Evolutionary conservation across 1,140 invertebrate species (phyloP).

Genomic region (Bombus affinis): DNA sequence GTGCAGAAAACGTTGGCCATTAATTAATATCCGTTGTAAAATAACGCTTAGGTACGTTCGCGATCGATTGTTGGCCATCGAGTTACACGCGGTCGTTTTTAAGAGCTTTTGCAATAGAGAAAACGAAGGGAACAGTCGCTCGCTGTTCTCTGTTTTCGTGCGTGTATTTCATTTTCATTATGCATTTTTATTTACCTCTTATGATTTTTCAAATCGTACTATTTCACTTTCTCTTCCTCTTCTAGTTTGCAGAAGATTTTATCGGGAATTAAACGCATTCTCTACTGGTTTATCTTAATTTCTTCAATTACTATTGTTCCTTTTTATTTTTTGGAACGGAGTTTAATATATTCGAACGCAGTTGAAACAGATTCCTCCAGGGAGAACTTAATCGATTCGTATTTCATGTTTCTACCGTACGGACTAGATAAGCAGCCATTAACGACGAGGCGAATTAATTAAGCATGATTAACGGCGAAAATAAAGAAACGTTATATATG

Average conservation of each 20-base stretch:
- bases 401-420: conserved; percentile 46
- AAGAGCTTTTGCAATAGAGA: conserved; percentile 63
- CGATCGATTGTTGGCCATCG: conserved; percentile 51
- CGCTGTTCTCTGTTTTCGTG: conserved; percentile 40
- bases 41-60: conserved; percentile 55
- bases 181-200: conserved; percentile 67
- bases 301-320: background rate
- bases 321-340: background rate
- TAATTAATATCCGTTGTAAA: conserved; percentile 63
- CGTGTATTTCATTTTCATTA: conserved; percentile 44
- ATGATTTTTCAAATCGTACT: background rate
- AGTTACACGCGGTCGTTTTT: conserved; percentile 41
- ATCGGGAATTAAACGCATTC: background rate
- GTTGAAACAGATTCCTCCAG: background rate
- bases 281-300: background rate
- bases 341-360: background rate
- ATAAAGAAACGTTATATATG: conserved; percentile 74
- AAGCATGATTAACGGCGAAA: conserved; percentile 57
- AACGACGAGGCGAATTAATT: conserved; percentile 57
- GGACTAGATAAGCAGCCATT: conserved; percentile 58
- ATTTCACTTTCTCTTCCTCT: background rate
- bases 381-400: conserved; percentile 21
- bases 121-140: background rate
- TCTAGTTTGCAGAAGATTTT: background rate
- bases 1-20: conserved; percentile 72